phyloP scores from a whole-genome alignment of 2,888 invertebrate genomes.

The Chrysolina americana region DNA sequence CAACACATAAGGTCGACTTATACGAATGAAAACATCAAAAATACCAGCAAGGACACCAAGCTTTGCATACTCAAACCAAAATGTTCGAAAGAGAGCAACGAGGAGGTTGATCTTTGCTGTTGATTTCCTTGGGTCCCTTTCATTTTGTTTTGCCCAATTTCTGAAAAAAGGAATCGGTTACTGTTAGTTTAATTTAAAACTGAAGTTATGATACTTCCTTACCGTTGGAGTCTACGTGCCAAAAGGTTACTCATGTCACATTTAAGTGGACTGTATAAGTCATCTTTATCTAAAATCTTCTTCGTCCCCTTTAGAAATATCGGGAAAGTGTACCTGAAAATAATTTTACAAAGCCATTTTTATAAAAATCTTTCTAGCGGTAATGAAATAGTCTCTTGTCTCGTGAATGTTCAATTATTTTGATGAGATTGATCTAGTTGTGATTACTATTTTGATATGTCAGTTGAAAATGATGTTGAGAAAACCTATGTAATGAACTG shows the following conservation, averaged over 20 bases:
- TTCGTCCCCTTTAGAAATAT: slow-evolving; percentile 68
- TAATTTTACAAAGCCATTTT: too few relatives aligned
- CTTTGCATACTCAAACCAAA: slow-evolving; percentile 75
- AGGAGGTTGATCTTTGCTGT: slow-evolving; percentile 73
- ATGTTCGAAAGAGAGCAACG: slow-evolving; percentile 76
- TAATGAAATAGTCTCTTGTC: too few relatives aligned
- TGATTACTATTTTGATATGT: too few relatives aligned
- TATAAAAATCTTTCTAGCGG: too few relatives aligned
- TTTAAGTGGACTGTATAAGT: slow-evolving; percentile 69
- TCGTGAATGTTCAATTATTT: too few relatives aligned
- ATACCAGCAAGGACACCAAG: slow-evolving; percentile 76
- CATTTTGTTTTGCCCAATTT: slow-evolving; percentile 78
- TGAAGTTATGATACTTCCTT: slow-evolving; percentile 38
- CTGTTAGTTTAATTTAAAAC: background rate
- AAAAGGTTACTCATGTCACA: slow-evolving; percentile 67
- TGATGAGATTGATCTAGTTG: too few relatives aligned
- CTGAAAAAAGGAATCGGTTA: slow-evolving; percentile 66
- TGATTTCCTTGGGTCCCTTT: slow-evolving; percentile 70
- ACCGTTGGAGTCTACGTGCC: slow-evolving; percentile 65
- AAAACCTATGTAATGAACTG: too few relatives aligned
- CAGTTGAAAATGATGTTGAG: too few relatives aligned
- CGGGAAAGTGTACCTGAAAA: slow-evolving; percentile 78
- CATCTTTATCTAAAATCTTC: slow-evolving; percentile 68
- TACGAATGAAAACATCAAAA: slow-evolving; percentile 71
- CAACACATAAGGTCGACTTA: slow-evolving; percentile 77